These are phyloP conservation scores for Dromococcyx pavoninus DNA, from an alignment of 2,797 vertebrate genomes.

Conservation along the genomic window DNA sequence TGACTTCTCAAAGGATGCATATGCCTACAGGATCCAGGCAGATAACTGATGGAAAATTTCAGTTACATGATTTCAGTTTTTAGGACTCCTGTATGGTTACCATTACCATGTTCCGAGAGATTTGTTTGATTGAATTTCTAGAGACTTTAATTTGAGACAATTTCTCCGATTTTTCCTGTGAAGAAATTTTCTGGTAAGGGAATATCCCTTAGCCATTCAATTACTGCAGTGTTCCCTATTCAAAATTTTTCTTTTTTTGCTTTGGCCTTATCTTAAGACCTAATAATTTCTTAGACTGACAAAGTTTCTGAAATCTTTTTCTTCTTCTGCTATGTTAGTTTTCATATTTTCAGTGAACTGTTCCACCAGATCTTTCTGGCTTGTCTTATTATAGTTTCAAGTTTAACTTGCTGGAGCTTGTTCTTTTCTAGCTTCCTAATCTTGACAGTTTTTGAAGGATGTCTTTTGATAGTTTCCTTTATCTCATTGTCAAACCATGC, in stretches of 20 bases:
- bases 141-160: not conserved
- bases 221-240: not conserved
- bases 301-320: not conserved
- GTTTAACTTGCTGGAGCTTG: slow-evolving; percentile 18
- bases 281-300: not conserved
- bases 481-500: slow-evolving; percentile 9
- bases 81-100: not conserved
- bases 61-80: not conserved
- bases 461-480: slow-evolving; percentile 6
- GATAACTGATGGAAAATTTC: not conserved
- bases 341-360: not conserved
- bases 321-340: not conserved
- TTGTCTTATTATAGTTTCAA: not conserved
- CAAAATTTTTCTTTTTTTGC: not conserved
- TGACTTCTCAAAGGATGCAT: not conserved
- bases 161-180: not conserved
- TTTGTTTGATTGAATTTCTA: not conserved
- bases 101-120: not conserved
- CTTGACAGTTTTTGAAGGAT: slow-evolving; percentile 30
- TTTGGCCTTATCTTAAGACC: not conserved
- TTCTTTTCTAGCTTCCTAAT: slow-evolving; percentile 1
- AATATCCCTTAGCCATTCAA: not conserved
- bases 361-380: not conserved
- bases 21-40: not conserved
- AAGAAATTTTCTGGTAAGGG: not conserved